phyloP scores from a whole-genome alignment of 1,140 invertebrate species.

The Brachionus asplanchnoidis region DNA sequence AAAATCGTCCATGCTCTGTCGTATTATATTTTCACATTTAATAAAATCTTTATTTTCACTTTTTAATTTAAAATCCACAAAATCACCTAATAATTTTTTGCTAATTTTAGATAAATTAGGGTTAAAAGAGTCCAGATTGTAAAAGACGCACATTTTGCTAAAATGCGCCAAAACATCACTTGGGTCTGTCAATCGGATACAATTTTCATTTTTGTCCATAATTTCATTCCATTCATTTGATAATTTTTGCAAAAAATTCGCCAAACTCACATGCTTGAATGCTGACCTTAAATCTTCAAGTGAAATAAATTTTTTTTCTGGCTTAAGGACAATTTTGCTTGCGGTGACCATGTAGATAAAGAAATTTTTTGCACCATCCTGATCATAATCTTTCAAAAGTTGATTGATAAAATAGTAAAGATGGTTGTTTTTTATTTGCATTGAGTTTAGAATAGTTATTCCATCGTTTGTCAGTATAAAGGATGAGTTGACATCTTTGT shows the following conservation, averaged over 20 bases:
- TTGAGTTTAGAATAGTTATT: neutral
- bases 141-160: neutral
- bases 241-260: neutral
- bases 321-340: neutral
- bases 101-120: neutral
- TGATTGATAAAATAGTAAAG: neutral
- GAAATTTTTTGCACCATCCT: neutral
- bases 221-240: neutral
- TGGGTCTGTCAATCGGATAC: neutral
- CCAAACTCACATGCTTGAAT: neutral
- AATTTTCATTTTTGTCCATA: neutral
- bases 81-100: neutral
- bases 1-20: neutral
- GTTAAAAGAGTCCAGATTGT: neutral
- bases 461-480: constrained; percentile 1
- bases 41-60: neutral
- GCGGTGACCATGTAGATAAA: neutral
- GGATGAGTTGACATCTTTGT: neutral
- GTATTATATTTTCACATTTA: neutral
- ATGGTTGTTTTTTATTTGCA: neutral
- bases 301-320: neutral
- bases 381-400: neutral
- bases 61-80: neutral
- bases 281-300: neutral
- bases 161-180: neutral